Evolutionary conservation across 2,888 invertebrate genomes (phyloP), one percentile per base, ranked within the genome.

Genomic region (Patella pellucida): DNA sequence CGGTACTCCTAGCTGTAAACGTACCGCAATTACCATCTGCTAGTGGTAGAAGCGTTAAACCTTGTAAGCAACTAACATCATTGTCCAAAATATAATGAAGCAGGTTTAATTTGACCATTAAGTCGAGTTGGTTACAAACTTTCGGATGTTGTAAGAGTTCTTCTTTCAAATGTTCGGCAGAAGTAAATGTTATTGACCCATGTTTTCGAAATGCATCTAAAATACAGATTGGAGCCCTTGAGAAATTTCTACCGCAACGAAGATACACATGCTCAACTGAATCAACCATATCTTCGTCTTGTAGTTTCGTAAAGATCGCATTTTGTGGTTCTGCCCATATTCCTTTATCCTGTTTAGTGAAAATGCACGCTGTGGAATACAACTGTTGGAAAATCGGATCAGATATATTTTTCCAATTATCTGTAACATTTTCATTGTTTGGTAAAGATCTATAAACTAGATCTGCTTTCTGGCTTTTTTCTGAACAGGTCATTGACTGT

Each of bases 351-450:
- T 2, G 23, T 19, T 68, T 31, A 50, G 71, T 75, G 41, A 52
- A 74, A 5, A 73, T 68, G 62, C 69, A 54, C 11, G 51, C 54
- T 19, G 23, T 41, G 11, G 9, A n/a, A 81, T 72, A 16, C 74
- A 52, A 69, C 85, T 86, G 50, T 77, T 78, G 54, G 85, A 78
- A 77, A 86, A 85, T 67, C 79, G 78, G 31, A 84, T 76, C 52
- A 79, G 85, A 76, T 41, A 88, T 79, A 67, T 81, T 78, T 69
- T 85, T 79, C 80, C 83, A 83, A 19, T 78, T 79, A 4, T 69
- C 75, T 16, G 69, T 71, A 51, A 81, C 77, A 14, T 50, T 41
- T 15, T 74, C 69, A 5, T 68, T 15, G 41, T 71, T 52, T 23
- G 83, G 84, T 16, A 82, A 74, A 27, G 74, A 23, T 54, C 31